Evolutionary conservation across 2,113 vertebrate species (phyloP).

Genomic region (Anguilla rostrata): DNA sequence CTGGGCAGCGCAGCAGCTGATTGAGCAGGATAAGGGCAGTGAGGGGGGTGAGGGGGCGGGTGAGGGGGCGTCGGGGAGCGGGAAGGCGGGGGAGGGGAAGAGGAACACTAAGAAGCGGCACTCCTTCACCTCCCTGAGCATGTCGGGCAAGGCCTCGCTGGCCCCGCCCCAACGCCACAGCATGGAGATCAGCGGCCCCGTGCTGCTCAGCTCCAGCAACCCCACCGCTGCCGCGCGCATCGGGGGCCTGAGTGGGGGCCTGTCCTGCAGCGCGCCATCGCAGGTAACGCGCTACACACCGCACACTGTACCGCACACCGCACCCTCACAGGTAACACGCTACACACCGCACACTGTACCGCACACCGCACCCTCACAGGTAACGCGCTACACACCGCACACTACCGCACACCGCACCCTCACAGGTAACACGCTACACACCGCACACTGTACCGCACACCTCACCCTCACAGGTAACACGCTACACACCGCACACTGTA

Average conservation of each 20-base stretch:
- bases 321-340: too few relatives aligned
- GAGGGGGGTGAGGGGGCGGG: constrained; percentile 74
- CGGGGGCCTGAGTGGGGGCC: constrained; percentile 85
- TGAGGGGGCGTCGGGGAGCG: constrained; percentile 81
- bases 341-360: too few relatives aligned
- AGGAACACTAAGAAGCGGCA: constrained; percentile 98
- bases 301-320: too few relatives aligned
- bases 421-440: too few relatives aligned
- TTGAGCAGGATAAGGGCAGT: constrained; percentile 88
- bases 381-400: too few relatives aligned
- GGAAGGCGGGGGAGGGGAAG: constrained; percentile 84
- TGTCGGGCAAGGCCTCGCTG: constrained; percentile 92
- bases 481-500: too few relatives aligned
- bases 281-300: constrained; percentile 74
- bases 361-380: too few relatives aligned
- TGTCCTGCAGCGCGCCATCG: constrained; percentile 95
- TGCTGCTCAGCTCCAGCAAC: constrained; percentile 98
- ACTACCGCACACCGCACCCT: too few relatives aligned
- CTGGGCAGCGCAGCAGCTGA: constrained; percentile 89
- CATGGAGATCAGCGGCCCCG: constrained; percentile 97
- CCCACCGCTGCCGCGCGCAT: constrained; percentile 93
- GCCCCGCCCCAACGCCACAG: constrained; percentile 92
- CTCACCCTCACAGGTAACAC: too few relatives aligned
- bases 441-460: too few relatives aligned
- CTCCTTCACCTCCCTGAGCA: constrained; percentile 97